Base-by-base conservation (phyloP, 2,113 vertebrate genomes). In the Arothron firmamentum region DNA sequence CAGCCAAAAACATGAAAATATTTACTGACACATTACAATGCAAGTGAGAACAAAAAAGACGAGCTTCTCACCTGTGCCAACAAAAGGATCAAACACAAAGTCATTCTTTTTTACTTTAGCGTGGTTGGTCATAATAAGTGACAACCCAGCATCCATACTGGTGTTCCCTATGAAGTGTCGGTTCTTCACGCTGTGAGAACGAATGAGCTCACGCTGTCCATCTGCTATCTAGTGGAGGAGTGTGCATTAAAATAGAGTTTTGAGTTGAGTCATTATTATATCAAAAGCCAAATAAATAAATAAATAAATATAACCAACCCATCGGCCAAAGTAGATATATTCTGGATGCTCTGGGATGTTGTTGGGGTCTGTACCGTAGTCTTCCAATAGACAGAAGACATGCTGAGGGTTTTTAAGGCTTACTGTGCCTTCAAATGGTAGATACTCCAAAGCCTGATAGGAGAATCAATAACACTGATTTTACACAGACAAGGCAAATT, bases 141-240 rank as follows among this genome's bases (percentile, higher is more conserved):
- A 96, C 19, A 99, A 90, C 20, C 95, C 93, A 46, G 97, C 94
- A 47, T 99, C 96, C 97, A 99, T 99, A 80, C 96, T 99, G 0
- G 96, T 98, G 84, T 97, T 97, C 53, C 96, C 97, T 82, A 99
- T 99, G n/a, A 96, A 99, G 67, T 99, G 97, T 65, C 97, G 93
- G 85, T 92, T 98, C 87, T 99, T 99, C 15, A 99, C 93, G 77
- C 96, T 99, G 81, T 98, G 94, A 4, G 91, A 91, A 57, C 89
- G 87, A 55, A 92, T 91, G 59, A 92, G 79, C 41, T 91, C 90
- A 79, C 97, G 94, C 63, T 98, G 96, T 69, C 96, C 97, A 70
- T 98, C 94, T 53, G 94, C 95, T 84, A 99, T 94, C 97, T 99
- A 71, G 41, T 49, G 38, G 70, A 55, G 8, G 12, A 56, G 41